Evolutionary conservation across 2,888 invertebrate species (phyloP), one percentile per base, ranked within the genome.

Genomic region (Steromphala cineraria): DNA sequence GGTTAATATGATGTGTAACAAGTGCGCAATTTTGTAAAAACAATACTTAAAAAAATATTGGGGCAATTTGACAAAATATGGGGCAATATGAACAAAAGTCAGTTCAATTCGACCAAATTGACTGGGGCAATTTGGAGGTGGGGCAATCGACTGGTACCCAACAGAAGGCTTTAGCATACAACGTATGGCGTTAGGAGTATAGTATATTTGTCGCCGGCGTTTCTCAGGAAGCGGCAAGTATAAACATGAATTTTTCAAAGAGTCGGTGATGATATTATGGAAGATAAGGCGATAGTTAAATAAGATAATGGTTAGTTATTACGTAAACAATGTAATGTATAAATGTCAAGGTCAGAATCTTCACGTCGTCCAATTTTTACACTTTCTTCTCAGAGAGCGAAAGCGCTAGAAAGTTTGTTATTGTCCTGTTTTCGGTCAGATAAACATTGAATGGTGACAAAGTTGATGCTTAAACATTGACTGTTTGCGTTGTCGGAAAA

Each of bases 151-250:
- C 7, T 10, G 10, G 2, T n/a, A 21, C 24, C 13, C 56, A 56
- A 56, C 4, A 56, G 56, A 56, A 19, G 56, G 19, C 24, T 15
- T 10, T 56, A 56, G 10, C 24, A 56, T 5, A n/a, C 19, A 56
- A 24, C 24, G 21, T 56, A 24, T 55, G 53, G 28, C 52, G 55
- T 15, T 31, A 76, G 55, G 31, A 3, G n/a, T n/a, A 17, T 55
- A 56, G 7, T 15, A 52, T 77, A 31, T 56, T 75, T 75, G 40
- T 21, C 55, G 55, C 28, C 40, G 8, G 53, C 46, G 75, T 46
- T 36, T 78, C 46, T 75, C 8, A 17, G 76, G 36, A 56, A 78
- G 88, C 87, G 87, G 87, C 88, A 87, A 87, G 88, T 87, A 86
- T 77, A 82, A 88, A 88, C 88, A 80, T 84, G 88, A 84, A 82